Conservation (phyloP, 2,113 vertebrate species). For the Forbesichthys agassizii region DNA sequence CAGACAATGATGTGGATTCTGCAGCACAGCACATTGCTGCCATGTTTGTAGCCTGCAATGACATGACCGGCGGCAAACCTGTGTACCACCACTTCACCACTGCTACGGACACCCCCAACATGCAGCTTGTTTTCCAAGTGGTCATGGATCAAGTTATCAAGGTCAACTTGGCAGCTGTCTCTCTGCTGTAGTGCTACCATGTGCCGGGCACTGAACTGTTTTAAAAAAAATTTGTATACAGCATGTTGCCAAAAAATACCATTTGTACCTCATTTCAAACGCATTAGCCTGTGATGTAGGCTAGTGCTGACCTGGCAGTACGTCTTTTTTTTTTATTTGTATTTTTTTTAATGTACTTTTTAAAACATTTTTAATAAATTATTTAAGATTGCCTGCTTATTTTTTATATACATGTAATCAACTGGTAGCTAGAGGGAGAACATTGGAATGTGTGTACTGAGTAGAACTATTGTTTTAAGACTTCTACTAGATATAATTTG, state of each 20-base stretch:
- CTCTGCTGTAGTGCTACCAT: slow-evolving; percentile 52
- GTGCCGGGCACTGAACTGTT: neutral
- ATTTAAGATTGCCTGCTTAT: neutral
- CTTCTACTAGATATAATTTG: too few relatives aligned
- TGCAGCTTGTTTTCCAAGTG: slow-evolving; percentile 66
- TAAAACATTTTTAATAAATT: slow-evolving; percentile 44
- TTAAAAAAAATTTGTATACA: neutral
- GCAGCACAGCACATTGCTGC: slow-evolving; percentile 67
- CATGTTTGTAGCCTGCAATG: slow-evolving; percentile 61
- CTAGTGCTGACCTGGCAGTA: too few relatives aligned
- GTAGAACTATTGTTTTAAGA: too few relatives aligned
- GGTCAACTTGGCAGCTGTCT: slow-evolving; percentile 60
- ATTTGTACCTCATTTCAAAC: too few relatives aligned
- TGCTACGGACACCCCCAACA: slow-evolving; percentile 64
- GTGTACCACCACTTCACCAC: slow-evolving; percentile 77
- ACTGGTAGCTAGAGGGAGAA: too few relatives aligned
- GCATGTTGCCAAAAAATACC: neutral
- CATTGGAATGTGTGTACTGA: too few relatives aligned
- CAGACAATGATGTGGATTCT: slow-evolving; percentile 68
- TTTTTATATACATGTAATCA: neutral
- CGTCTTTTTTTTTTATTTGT: slow-evolving; percentile 22
- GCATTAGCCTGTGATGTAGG: neutral
- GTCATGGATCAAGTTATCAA: slow-evolving; percentile 62
- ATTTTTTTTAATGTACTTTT: slow-evolving; percentile 33
- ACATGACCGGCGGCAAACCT: slow-evolving; percentile 24